Conservation (phyloP, 2,113 vertebrate genomes). For the Penelope pileata region DNA sequence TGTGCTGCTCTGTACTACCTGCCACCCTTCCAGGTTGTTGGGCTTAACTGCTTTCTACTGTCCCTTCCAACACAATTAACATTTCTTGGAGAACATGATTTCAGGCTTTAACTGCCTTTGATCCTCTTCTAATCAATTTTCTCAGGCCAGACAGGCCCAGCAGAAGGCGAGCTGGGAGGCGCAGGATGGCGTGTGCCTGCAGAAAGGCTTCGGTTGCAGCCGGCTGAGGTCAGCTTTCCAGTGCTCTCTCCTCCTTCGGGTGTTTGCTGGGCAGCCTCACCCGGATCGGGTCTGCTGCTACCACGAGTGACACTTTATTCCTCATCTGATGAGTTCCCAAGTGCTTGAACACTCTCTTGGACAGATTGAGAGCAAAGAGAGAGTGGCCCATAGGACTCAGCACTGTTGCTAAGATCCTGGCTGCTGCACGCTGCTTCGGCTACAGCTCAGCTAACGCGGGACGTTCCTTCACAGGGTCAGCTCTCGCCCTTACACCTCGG, state of each 20-base stretch:
- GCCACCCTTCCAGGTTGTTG: slow-evolving; percentile 12
- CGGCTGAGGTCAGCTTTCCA: neutral
- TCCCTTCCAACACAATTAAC: slow-evolving; percentile 38
- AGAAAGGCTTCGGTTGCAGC: neutral
- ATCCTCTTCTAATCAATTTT: slow-evolving; percentile 46
- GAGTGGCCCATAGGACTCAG: neutral
- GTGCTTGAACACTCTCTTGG: neutral
- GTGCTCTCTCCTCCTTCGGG: neutral
- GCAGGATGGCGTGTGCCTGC: neutral
- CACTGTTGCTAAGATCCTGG: neutral
- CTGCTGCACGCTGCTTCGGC: neutral
- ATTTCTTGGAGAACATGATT: slow-evolving; percentile 35
- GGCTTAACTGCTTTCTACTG: neutral
- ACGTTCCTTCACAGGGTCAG: neutral
- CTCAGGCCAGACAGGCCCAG: neutral
- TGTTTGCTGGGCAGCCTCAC: neutral
- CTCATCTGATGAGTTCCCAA: neutral
- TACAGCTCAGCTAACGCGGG: neutral
- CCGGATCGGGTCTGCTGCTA: rapidly evolving
- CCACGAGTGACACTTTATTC: neutral
- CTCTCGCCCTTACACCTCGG: neutral
- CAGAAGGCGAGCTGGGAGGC: neutral
- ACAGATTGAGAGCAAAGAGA: neutral
- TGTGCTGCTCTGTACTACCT: slow-evolving; percentile 11
- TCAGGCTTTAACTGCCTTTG: slow-evolving; percentile 49